Base-by-base conservation (phyloP, 1,140 invertebrate species). In the Thaumatotibia leucotreta region DNA sequence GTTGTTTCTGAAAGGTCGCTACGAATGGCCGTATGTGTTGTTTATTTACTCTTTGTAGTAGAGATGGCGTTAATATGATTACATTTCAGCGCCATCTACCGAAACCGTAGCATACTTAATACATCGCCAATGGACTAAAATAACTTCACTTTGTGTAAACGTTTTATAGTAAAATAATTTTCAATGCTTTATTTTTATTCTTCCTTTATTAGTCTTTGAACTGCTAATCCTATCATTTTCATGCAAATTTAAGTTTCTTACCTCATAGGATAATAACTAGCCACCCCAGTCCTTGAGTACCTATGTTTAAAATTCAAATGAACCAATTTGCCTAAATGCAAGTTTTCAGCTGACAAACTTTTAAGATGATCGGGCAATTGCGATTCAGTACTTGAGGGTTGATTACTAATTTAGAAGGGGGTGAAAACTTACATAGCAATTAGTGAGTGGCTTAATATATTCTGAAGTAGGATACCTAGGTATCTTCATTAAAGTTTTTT, bases 211-310 rank as follows among this genome's bases (percentile, higher is more conserved):
- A n/a, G n/a, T n/a, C n/a, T n/a, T n/a, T n/a, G n/a, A n/a, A n/a
- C 23, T 31, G 10, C 8, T 14, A 20, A 27, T 29, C 11, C 24
- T 27, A 29, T 58, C 4, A 6, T 27, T 24, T 22, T 11, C 9
- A 82, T 81, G 78, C 73, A 77, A 82, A 84, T 82, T 76, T 66
- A 79, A 76, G 71, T 68, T 76, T 76, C 72, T 72, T 64, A 72
- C n/a, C 35, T 64, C 66, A 68, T 64, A 73, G 69, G 54, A 33
- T 69, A 64, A 27, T 54, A 27, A 58, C 64, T 67, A 64, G 64
- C 58, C 22, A 52, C 73, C 71, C 69, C 67, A 31, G 62, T 71
- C 73, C 73, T 79, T 79, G 68, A 82, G 69, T 70, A 76, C 49
- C 10, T n/a, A 27, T 24, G 1, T 58, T 31, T 58, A 76, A 81